phyloP scores from a whole-genome alignment of 2,888 invertebrate genomes.

The Phrixothrix hirtus region DNA sequence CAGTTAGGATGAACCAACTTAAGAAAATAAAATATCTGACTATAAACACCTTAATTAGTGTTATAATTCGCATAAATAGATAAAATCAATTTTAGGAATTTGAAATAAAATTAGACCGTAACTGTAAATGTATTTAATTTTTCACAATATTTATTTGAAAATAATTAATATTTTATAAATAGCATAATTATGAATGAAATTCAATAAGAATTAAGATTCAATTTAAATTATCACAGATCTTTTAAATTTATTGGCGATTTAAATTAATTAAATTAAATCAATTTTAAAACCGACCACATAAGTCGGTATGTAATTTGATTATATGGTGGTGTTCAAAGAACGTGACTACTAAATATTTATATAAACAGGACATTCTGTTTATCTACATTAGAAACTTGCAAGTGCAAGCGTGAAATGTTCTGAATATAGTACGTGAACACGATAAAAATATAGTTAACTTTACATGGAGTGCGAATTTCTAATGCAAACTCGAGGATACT shows the following conservation, averaged over 20 bases:
- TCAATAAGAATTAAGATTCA: too few species aligned
- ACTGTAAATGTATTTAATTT: too few species aligned
- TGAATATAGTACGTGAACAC: conserved; percentile 21
- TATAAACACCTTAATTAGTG: conserved; percentile 11
- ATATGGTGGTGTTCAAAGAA: conserved; percentile 31
- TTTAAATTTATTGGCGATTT: not conserved
- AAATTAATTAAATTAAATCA: conserved; percentile 7
- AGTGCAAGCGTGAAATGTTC: conserved; percentile 34
- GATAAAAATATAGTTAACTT: conserved; percentile 16
- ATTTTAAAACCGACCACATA: too few species aligned
- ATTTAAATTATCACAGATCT: too few species aligned
- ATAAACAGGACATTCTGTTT: conserved; percentile 32
- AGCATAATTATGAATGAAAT: too few species aligned
- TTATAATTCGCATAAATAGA: not conserved
- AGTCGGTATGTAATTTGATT: conserved; percentile 26
- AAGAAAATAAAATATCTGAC: conserved; percentile 2
- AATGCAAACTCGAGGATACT: conserved; percentile 2
- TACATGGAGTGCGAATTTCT: conserved; percentile 25
- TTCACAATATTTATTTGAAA: too few species aligned
- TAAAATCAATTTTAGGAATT: not conserved
- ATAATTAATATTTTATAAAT: too few species aligned
- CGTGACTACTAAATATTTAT: conserved; percentile 40
- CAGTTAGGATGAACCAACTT: not conserved
- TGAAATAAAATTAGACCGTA: not conserved
- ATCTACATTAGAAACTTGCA: conserved; percentile 33